Conservation (phyloP, 2,888 invertebrate species). For the Aleiodes alternator region DNA sequence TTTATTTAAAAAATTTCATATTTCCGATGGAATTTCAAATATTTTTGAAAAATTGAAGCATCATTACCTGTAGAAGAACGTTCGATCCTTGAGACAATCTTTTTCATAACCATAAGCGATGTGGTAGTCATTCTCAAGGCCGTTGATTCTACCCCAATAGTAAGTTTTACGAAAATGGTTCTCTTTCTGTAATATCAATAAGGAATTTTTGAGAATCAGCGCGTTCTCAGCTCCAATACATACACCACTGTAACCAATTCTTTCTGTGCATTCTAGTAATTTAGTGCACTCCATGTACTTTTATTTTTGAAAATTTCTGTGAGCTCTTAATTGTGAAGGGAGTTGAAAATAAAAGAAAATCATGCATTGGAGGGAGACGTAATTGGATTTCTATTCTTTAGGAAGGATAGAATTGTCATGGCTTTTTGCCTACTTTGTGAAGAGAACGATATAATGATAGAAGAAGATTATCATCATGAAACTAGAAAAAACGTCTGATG, state of each 20-base stretch:
- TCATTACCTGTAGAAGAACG: constrained; percentile 85
- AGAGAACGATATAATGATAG: too few species aligned
- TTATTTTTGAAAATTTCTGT: background rate
- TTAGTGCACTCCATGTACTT: constrained; percentile 77
- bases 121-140: constrained; percentile 86
- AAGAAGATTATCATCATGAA: too few species aligned
- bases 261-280: constrained; percentile 77
- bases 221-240: constrained; percentile 85
- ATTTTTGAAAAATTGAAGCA: too few species aligned
- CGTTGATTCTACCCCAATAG: constrained; percentile 92
- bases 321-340: background rate
- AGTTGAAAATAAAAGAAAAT: constrained; percentile 7
- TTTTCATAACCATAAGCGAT: constrained; percentile 87
- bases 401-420: too few species aligned
- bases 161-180: constrained; percentile 89
- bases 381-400: too few species aligned
- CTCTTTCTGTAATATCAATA: constrained; percentile 87
- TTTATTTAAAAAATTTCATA: too few species aligned
- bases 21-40: too few species aligned
- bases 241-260: constrained; percentile 81
- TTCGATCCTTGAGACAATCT: constrained; percentile 84
- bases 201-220: constrained; percentile 84
- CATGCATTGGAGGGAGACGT: background rate
- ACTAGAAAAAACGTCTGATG: too few species aligned
- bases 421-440: too few species aligned